Evolutionary conservation across 2,888 invertebrate species (phyloP), one percentile per base, ranked within the genome.

Genomic region (Amiota communis): DNA sequence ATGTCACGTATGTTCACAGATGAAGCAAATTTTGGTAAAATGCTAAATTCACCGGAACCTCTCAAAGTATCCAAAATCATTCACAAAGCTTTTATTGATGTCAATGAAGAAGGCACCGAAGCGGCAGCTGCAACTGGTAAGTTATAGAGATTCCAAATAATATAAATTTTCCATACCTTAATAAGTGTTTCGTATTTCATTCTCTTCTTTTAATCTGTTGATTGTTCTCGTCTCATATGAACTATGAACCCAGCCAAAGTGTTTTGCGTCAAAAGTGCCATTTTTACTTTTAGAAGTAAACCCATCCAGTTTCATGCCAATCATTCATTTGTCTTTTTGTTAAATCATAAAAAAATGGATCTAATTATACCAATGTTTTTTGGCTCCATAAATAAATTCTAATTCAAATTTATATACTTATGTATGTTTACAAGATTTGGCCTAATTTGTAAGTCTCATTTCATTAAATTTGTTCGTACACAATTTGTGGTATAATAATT

Each of bases 51-150:
- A 79, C 78, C 12, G 1, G 82, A 17, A 90, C 90, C 78, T 74
- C 80, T 8, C n/a, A 87, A 85, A 72, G 94, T 97, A 0, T 93
- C 93, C 53, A 92, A 94, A 80, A 94, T 94, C 1, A 88, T 96
- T 1, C 97, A 97, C 87, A 97, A 97, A 87, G 95, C 96, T 0
- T 95, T 94, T 86, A 94, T 97, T 80, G 95, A 96, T 86, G 95
- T 97, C 0, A 95, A 96, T 87, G 97, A 97, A 87, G 94, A 95
- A 87, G 97, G 97, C 0, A 94, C 95, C 1, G 96, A 96, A 87
- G 96, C 97, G 0, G 95, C 96, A 13, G 96, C 96, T 0, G 95
- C 95, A 53, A 95, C 96, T 46, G 82, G 86, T 87, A 77, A 59
- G 47, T 46, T 15, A 15, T 6, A 20, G 46, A 20, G 46, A 11